These are phyloP conservation scores for Drosophila quinaria DNA, from an alignment of 2,888 invertebrate species.

Conservation along the genomic window DNA sequence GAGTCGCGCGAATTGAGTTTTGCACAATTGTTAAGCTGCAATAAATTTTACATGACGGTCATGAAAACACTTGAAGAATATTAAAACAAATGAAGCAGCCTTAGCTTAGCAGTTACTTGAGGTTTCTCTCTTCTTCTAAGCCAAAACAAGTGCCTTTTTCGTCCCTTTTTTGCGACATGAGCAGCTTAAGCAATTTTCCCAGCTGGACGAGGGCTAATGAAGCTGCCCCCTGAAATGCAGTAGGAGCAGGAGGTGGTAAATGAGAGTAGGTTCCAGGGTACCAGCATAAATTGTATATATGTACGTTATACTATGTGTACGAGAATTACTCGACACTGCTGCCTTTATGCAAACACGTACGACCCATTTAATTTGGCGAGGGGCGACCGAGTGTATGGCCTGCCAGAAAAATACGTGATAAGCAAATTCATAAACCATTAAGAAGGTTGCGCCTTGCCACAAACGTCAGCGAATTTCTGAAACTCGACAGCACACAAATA, in stretches of 20 bases:
- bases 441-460: slow-evolving; percentile 58
- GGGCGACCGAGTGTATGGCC: slow-evolving; percentile 59
- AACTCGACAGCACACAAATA: slow-evolving; percentile 19
- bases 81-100: slow-evolving; percentile 60
- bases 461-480: slow-evolving; percentile 36
- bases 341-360: slow-evolving; percentile 72
- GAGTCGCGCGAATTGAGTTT: slow-evolving; percentile 22
- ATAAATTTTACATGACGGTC: slow-evolving; percentile 68
- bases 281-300: slow-evolving; percentile 24
- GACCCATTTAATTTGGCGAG: slow-evolving; percentile 73
- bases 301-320: slow-evolving; percentile 10
- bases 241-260: neutral
- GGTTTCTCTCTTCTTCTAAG: slow-evolving; percentile 13
- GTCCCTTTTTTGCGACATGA: slow-evolving; percentile 34
- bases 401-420: slow-evolving; percentile 73
- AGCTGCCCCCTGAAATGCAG: slow-evolving; percentile 31
- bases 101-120: slow-evolving; percentile 29
- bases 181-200: slow-evolving; percentile 44
- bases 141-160: slow-evolving; percentile 5
- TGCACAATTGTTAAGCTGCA: slow-evolving; percentile 52
- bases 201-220: slow-evolving; percentile 48
- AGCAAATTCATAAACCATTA: slow-evolving; percentile 76
- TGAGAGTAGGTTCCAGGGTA: neutral
- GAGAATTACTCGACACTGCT: slow-evolving; percentile 24
- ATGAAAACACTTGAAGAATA: slow-evolving; percentile 67